Conservation (phyloP, 2,888 invertebrate genomes). For the Deilephila elpenor region DNA sequence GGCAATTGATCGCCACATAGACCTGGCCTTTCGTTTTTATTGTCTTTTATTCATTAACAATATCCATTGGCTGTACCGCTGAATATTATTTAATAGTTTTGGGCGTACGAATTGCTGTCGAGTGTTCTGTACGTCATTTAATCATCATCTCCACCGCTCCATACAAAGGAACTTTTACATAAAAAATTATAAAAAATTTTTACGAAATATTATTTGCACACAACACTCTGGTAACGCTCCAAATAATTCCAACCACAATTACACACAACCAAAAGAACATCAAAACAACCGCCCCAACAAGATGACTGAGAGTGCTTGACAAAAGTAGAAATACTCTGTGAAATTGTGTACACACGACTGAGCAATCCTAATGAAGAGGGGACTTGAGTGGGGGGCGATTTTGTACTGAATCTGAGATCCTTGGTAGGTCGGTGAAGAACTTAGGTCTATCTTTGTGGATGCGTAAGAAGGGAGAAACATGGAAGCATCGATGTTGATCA, state of each 20-base stretch:
- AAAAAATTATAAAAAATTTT: not conserved
- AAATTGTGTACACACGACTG: conserved; percentile 14
- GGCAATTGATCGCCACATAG: too few relatives aligned
- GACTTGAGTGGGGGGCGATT: not conserved
- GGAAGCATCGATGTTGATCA: too few relatives aligned
- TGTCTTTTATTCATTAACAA: too few relatives aligned
- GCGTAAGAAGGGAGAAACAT: too few relatives aligned
- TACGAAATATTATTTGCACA: not conserved
- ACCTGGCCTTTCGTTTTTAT: too few relatives aligned
- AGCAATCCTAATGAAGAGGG: conserved; percentile 19
- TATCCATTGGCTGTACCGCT: too few relatives aligned
- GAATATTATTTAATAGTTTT: too few relatives aligned
- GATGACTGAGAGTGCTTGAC: conserved; percentile 1
- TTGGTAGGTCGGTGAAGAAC: conserved; percentile 2
- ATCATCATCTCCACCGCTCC: too few relatives aligned
- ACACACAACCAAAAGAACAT: conserved; percentile 12
- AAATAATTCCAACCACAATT: conserved; percentile 4
- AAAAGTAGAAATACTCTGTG: conserved; percentile 9
- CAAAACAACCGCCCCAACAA: conserved; percentile 2
- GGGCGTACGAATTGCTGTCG: too few relatives aligned
- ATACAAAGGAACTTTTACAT: too few relatives aligned
- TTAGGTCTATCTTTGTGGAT: not conserved
- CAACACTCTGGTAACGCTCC: not conserved
- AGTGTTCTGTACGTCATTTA: too few relatives aligned
- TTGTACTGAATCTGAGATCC: not conserved